Evolutionary conservation across 2,113 vertebrate genomes (phyloP), one percentile per base, ranked within the genome.

Genomic region (Pteropus alecto): DNA sequence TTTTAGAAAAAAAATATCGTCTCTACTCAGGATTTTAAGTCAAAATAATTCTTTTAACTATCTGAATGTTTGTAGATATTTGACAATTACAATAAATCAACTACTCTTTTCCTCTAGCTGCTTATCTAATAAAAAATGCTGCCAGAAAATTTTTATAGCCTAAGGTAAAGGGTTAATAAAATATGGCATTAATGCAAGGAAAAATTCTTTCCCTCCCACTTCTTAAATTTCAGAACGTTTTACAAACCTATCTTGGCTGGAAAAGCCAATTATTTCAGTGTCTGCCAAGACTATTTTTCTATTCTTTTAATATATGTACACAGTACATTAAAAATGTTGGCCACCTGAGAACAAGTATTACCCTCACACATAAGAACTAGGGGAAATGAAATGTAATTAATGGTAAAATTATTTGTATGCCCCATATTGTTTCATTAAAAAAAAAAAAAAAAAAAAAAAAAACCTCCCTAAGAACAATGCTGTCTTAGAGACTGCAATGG

Each of bases 261-360:
- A 98, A 98, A 98, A 98, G 94, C 97, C 97, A 98, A 99, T 98
- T 98, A 97, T 98, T 98, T 94, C 97, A 98, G 65, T 96, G 85
- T 97, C 95, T 98, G 98, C 98, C 98, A 98, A 98, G 78, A 96
- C 51, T 95, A 88, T 85, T 97, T 98, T 97, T 97, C 98, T 98
- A 94, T 93, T 92, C 96, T 96, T 98, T 97, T 97, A 98, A 97
- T 97, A 93, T 93, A 96, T 0, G 43, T 90, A 94, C 48, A 97
- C 13, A 88, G 93, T 51, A 96, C 78, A 93, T 98, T 97, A 94
- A 98, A 98, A 98, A 97, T 97, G 97, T 92, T 98, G 97, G 94
- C 93, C 97, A 97, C 87, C 96, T 97, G 92, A 98, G 97, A 98
- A 95, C 86, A 98, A 97, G 94, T 98, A 98, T 96, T 96, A 98